Percentiles rank a stretch among this genome's conserved stretches.
Conservation (phyloP, 2,888 invertebrate genomes). For the Psylliodes chrysocephalus region DNA sequence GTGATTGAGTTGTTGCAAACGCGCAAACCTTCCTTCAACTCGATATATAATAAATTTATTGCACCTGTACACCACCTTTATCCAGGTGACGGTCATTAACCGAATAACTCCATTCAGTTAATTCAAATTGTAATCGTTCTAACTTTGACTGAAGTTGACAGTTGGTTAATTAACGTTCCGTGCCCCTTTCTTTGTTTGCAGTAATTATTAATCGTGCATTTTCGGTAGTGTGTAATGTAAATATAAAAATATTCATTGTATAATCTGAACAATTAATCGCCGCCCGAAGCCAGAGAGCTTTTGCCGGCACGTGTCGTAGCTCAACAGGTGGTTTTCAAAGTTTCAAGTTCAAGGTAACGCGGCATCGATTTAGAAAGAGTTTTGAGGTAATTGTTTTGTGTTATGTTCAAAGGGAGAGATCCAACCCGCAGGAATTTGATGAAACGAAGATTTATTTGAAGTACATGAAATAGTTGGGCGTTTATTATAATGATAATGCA, state of each 20-base stretch:
- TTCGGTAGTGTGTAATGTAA: neutral
- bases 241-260: neutral
- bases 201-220: neutral
- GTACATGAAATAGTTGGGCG: constrained; percentile 2
- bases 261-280: neutral
- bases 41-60: too few species aligned
- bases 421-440: constrained; percentile 14
- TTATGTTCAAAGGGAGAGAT: constrained; percentile 19
- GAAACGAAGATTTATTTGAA: neutral
- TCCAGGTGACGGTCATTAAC: neutral
- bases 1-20: constrained; percentile 45
- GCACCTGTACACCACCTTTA: neutral
- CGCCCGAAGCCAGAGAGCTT: neutral
- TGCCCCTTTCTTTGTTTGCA: neutral
- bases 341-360: constrained; percentile 59
- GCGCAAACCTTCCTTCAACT: constrained; percentile 16
- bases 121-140: neutral
- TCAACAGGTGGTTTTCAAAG: constrained; percentile 55
- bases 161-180: neutral
- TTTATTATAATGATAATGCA: neutral
- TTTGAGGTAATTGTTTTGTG: constrained; percentile 23
- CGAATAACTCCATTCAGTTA: neutral
- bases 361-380: constrained; percentile 48
- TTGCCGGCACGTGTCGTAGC: constrained; percentile 41
- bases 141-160: neutral